Base-by-base conservation (phyloP, 2,113 vertebrate genomes). In the Calyptommatus sinebrachiatus region DNA sequence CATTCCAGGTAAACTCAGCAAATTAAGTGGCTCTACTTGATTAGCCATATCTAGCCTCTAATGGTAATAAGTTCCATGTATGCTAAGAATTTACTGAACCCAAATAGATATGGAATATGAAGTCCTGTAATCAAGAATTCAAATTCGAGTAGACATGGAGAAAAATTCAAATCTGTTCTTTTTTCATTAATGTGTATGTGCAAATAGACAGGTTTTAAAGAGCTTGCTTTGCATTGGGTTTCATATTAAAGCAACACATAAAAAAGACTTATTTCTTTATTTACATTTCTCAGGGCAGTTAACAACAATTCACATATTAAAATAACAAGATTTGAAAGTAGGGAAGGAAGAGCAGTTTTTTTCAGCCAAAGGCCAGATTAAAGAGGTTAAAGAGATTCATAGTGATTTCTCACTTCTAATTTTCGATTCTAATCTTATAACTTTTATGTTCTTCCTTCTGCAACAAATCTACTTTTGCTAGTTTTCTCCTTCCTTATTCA, bases 401-500 rank as follows among this genome's bases (percentile, higher is more conserved):
- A 35, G 18, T 57, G 66, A 82, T 75, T 82, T 26, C 6, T 1
- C 12, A 26, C 1, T 76, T 45, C 65, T 82, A 71, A 57, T 1
- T 2, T 11, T 0, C 21, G 18, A 70, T 3, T 79, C 41, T 82
- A 12, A 71, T 78, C 48, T 31, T 1, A 10, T 16, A 26, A 10
- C n/a, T 63, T 20, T 80, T 80, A 29, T 72, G 14, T 78, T 50
- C 71, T n/a, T 45, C 6, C 12, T 65, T 85, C 57, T 62, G 41
- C 20, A 66, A 18, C 18, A 65, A 73, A 75, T 73, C 53, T 83
- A 18, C 46, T 70, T 81, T 67, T 85, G 73, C 4, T 50, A 6
- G 22, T 71, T n/a, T 66, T 18, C 29, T 78, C 70, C 29, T 14
- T 87, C 79, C 10, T 76, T 71, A 41, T 41, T 41, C 35, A 41